Evolutionary conservation across 2,113 vertebrate species (phyloP), one percentile per base, ranked within the genome.

Genomic region (Delphinus delphis): DNA sequence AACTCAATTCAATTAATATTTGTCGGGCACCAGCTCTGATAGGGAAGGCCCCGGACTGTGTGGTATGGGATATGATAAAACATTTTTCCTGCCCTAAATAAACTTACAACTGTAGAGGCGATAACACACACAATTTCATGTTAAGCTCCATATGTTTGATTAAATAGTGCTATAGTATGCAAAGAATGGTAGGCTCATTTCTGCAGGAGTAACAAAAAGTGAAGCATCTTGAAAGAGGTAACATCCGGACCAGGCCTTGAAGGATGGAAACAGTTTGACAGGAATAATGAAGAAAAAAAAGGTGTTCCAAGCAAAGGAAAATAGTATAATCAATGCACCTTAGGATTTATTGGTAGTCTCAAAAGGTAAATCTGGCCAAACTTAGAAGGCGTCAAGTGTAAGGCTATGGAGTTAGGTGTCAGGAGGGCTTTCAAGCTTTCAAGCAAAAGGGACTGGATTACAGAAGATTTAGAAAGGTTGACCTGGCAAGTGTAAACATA

Each of bases 341-440:
- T 73, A 36, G 28, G 44, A 89, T 50, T 67, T 70, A 25, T 60
- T 1, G 13, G 74, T 36, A 77, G 63, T 26, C 38, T 85, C 38
- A 70, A 50, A 92, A 94, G 33, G 28, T 74, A 97, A 93, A 76
- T 41, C n/a, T 91, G 67, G 13, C 21, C 63, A 38, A 58, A 85
- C 17, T 55, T n/a, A 50, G 55, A 77, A 71, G 11, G 60, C 26
- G 18, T 44, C 33, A 28, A 36, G 38, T 28, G 17, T 14, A 71
- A 90, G 83, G 31, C 23, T 23, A 14, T 13, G 36, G 36, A 60
- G 28, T 31, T 50, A 88, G 38, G 4, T 23, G 23, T 26, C 31
- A 67, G 65, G 3, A 21, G 58, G 33, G 41, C 23, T 58, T 58
- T 80, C 53, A 65, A 62, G 7, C 65, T 65, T 74, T 91, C 62